Conservation (phyloP, 92 coral and sea anemone species). For the Bergia sp. region DNA sequence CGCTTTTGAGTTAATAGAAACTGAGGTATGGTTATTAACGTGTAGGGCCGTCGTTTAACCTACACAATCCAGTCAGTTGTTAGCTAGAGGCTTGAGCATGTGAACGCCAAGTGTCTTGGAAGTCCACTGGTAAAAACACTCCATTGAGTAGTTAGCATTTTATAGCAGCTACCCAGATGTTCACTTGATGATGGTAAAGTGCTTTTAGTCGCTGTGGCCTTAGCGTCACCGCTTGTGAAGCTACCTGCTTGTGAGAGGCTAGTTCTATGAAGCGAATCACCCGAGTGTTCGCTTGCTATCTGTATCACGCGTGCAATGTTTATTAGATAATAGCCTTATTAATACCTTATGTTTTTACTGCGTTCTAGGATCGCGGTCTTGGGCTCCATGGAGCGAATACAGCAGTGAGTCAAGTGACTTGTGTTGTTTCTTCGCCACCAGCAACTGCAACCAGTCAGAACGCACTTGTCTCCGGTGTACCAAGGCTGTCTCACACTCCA, state of each 20-base stretch:
- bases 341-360: constrained; percentile 71
- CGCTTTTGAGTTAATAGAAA: constrained; percentile 92
- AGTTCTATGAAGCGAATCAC: constrained; percentile 43
- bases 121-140: constrained; percentile 29
- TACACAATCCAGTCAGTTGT: constrained; percentile 53
- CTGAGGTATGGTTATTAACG: constrained; percentile 82
- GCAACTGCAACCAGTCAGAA: constrained; percentile 71
- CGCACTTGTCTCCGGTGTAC: constrained; percentile 78
- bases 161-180: constrained; percentile 42
- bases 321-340: constrained; percentile 84
- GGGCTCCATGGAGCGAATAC: constrained; percentile 88
- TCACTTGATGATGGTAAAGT: constrained; percentile 44
- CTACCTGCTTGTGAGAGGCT: constrained; percentile 31
- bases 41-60: constrained; percentile 7
- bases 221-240: constrained; percentile 41
- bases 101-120: constrained; percentile 53
- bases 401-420: constrained; percentile 70
- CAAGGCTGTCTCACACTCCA: constrained; percentile 87
- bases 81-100: constrained; percentile 47
- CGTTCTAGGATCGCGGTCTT: constrained; percentile 94
- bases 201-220: constrained; percentile 15
- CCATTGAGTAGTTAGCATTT: background rate
- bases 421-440: constrained; percentile 75
- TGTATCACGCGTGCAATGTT: constrained; percentile 78
- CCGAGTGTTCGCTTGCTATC: constrained; percentile 45